Base-by-base conservation (phyloP, 1,140 invertebrate genomes). In the Drosophila equinoxialis region DNA sequence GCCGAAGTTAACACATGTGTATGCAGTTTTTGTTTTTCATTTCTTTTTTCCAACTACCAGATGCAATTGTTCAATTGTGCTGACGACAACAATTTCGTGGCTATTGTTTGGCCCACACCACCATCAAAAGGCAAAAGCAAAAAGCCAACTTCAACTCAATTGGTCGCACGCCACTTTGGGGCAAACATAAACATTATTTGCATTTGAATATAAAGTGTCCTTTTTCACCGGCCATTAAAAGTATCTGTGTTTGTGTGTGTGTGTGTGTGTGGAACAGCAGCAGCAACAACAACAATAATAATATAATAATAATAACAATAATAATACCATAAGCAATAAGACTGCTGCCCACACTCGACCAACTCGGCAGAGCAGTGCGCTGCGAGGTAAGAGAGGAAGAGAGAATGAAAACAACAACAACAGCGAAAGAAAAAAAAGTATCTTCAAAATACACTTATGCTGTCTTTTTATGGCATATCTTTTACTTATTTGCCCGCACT, bases 381-480 rank as follows among this genome's bases (percentile, higher is more conserved):
- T 51, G 33, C 1, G 30, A 14, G 14, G 17, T 13, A 17, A 33
- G 60, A 54, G 45, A 30, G 30, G 30, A 6, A 30, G 30, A 30
- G 54, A 37, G 74, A 74, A 74, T 74, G 45, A 66, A 76, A 77
- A 65, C 54, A 17, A 26, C 41, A 20, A 65, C 45, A 65, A 67
- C 11, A 42, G 30, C 30, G 6, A 30, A 30, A 10, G 33, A 42
- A 68, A 86, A 23, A 79, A 82, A 87, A 77, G 79, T 79, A 81
- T 81, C 79, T 81, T 81, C 65, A 87, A 87, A 82, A 87, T 79
- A 87, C 83, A 86, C 79, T 82, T 82, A 81, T 86, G 79, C 83
- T 87, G 83, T 74, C 75, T 86, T 86, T 81, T 87, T 87, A 79
- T 72, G 79, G 82, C 82, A 81, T 87, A 82, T 87, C 79, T 87